phyloP scores from a whole-genome alignment of 2,797 vertebrate species.

The Dryobates pubescens region DNA sequence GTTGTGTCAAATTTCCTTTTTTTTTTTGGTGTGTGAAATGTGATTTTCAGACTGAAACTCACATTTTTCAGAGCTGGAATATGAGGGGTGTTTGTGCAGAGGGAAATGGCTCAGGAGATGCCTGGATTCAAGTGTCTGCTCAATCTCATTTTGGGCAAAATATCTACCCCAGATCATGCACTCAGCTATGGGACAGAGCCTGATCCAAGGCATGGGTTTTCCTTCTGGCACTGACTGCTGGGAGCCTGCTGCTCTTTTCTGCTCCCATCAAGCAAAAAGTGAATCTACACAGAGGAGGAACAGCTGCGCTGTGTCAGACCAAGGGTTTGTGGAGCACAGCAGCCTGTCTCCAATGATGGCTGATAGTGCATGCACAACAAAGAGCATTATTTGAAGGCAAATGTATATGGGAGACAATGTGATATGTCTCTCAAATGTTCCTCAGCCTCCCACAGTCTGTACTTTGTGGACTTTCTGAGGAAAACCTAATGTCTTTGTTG shows the following conservation, averaged over 20 bases:
- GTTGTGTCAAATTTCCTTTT: slow-evolving; percentile 50
- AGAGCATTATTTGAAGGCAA: background rate
- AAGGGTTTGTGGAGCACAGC: slow-evolving; percentile 30
- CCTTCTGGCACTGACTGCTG: background rate
- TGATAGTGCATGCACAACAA: slow-evolving; percentile 13
- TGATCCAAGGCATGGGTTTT: slow-evolving; percentile 7
- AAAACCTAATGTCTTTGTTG: background rate
- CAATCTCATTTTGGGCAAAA: slow-evolving; percentile 17
- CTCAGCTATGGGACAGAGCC: background rate
- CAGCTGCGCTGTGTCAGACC: slow-evolving; percentile 51
- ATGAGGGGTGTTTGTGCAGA: background rate
- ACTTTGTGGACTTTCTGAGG: background rate
- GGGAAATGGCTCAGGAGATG: background rate
- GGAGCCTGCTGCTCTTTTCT: background rate
- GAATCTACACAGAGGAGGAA: background rate
- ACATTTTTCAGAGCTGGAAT: slow-evolving; percentile 24
- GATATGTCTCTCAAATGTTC: background rate
- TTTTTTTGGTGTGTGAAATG: slow-evolving; percentile 16
- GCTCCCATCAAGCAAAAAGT: background rate
- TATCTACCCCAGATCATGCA: background rate
- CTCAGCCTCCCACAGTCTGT: background rate
- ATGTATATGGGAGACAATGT: background rate
- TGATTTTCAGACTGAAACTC: slow-evolving; percentile 37
- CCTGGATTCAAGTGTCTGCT: background rate
- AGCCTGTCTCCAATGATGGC: slow-evolving; percentile 41